A percentile compares a stretch with the other conserved stretches of the same genome.
Conservation (phyloP, 2,888 invertebrate species). For the Temnothorax rugatulus region DNA sequence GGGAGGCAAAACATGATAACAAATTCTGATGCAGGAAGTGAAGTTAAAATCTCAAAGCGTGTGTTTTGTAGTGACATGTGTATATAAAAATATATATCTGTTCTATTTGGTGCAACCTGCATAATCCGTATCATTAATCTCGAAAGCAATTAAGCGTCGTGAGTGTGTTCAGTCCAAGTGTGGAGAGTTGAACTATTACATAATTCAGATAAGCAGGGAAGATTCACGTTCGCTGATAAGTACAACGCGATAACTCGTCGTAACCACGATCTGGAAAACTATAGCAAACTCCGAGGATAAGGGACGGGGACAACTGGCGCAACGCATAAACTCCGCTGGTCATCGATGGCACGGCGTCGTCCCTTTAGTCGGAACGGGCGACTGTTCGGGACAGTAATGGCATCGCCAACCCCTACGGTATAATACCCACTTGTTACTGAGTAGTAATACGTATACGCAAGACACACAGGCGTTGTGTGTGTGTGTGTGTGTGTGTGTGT, state of each 20-base stretch:
- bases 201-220: conserved; percentile 20
- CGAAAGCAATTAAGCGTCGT: background rate
- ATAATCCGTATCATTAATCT: conserved; percentile 5
- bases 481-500: background rate
- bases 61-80: background rate
- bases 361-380: conserved; percentile 67
- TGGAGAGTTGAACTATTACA: background rate
- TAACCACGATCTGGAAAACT: conserved; percentile 37
- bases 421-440: conserved; percentile 85
- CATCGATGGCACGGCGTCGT: conserved; percentile 64
- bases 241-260: conserved; percentile 32
- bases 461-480: conserved; percentile 47
- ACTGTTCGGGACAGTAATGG: conserved; percentile 60
- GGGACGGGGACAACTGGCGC: conserved; percentile 31
- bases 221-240: conserved; percentile 1
- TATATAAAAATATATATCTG: background rate
- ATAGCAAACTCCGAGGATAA: background rate
- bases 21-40: background rate
- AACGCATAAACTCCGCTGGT: conserved; percentile 66
- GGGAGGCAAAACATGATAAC: background rate
- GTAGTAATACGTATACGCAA: conserved; percentile 76
- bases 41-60: background rate
- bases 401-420: conserved; percentile 66
- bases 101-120: background rate
- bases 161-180: background rate